These are phyloP conservation scores for Neopelma chrysocephalum DNA, from an alignment of 2,797 vertebrate species.

Conservation along the genomic window DNA sequence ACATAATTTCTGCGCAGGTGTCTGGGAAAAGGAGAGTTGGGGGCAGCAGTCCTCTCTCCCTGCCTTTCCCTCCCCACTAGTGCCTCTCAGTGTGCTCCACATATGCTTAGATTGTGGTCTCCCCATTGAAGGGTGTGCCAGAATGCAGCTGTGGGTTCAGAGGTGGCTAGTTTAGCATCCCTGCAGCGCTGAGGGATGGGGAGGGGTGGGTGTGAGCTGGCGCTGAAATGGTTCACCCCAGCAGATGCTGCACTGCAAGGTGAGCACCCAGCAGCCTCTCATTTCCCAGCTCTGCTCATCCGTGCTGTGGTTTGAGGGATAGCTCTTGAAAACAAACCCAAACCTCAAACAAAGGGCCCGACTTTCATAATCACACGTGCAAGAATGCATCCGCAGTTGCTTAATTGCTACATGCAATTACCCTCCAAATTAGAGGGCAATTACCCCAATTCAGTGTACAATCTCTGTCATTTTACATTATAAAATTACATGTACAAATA, in stretches of 20 bases:
- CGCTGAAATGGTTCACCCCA: background rate
- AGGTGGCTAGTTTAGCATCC: background rate
- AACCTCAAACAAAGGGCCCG: constrained; percentile 59
- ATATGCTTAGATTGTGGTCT: fast-evolving
- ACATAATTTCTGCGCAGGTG: background rate
- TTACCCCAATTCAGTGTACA: constrained; percentile 66
- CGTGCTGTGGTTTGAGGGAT: background rate
- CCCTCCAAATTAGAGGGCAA: constrained; percentile 71
- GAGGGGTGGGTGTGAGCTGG: fast-evolving
- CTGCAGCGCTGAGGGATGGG: background rate
- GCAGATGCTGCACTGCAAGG: background rate
- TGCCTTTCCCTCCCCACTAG: background rate
- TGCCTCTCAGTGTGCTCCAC: background rate
- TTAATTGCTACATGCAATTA: constrained; percentile 70
- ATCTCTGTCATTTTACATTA: constrained; percentile 56
- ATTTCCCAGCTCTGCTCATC: background rate
- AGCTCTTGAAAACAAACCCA: constrained; percentile 43
- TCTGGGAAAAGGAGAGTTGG: background rate
- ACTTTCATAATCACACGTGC: constrained; percentile 50
- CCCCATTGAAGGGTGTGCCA: background rate
- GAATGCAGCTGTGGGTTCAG: background rate
- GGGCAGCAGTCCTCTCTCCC: background rate
- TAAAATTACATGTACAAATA: constrained; percentile 64
- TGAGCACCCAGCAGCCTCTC: background rate
- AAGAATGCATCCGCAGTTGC: constrained; percentile 66